Evolutionary conservation across 2,797 vertebrate species (phyloP).

Genomic region (Sebastes ruberrimus): DNA sequence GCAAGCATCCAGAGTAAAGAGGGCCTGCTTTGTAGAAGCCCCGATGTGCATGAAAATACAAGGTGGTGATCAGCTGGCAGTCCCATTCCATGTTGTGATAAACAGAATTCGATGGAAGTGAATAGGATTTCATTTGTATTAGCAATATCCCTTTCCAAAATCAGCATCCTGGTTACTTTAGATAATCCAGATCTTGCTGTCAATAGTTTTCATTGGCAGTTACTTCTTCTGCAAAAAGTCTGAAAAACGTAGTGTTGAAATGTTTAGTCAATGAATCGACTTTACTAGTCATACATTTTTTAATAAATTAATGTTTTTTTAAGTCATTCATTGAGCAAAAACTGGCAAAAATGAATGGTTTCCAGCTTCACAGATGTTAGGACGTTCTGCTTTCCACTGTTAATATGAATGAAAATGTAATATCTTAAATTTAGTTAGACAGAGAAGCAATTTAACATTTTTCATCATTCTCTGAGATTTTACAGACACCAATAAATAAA

Average conservation of each 20-base stretch:
- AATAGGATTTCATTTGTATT: background rate
- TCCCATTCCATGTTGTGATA: background rate
- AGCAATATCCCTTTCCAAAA: background rate
- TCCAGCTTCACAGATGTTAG: background rate
- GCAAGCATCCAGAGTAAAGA: slow-evolving; percentile 29
- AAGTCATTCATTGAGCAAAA: background rate
- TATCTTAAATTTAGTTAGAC: background rate
- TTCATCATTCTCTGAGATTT: too few relatives aligned
- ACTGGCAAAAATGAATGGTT: background rate
- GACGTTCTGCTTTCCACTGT: background rate
- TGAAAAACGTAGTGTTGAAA: background rate
- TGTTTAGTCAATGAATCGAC: background rate
- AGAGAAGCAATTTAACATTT: too few relatives aligned
- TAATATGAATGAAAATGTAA: background rate
- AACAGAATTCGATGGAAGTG: background rate
- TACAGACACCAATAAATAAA: too few relatives aligned
- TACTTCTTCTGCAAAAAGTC: background rate
- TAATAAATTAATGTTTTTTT: background rate
- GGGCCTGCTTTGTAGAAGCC: background rate
- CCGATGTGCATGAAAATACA: slow-evolving; percentile 13
- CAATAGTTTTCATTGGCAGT: background rate
- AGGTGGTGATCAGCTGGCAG: slow-evolving; percentile 1
- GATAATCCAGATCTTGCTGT: background rate
- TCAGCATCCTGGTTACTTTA: background rate
- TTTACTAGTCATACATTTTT: background rate